Conservation (phyloP, 2,797 vertebrate species). For the Myoxocephalus aenaeus region DNA sequence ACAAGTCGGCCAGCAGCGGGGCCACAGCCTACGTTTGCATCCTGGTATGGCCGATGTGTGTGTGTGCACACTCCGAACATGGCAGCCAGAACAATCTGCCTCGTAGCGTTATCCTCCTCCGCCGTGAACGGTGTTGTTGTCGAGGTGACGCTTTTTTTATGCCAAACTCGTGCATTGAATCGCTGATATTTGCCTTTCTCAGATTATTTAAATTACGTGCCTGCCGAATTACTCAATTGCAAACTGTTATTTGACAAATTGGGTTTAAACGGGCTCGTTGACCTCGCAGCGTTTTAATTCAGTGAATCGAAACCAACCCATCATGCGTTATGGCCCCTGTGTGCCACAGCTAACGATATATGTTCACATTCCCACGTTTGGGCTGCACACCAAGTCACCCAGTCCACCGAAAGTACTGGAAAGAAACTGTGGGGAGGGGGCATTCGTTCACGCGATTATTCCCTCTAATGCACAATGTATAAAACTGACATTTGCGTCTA, state of each 20-base stretch:
- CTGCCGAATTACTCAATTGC: background rate
- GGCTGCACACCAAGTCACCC: constrained; percentile 10
- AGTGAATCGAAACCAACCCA: constrained; percentile 55
- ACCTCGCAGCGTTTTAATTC: constrained; percentile 8
- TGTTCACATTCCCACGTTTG: constrained; percentile 35
- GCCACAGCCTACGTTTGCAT: constrained; percentile 56
- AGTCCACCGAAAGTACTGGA: background rate
- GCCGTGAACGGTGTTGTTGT: background rate
- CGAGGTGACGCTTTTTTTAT: constrained; percentile 1
- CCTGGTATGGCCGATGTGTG: constrained; percentile 37
- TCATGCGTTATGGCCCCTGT: constrained; percentile 18
- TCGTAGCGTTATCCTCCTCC: background rate
- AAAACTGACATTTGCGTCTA: background rate
- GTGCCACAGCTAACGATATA: constrained; percentile 14
- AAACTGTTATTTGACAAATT: background rate
- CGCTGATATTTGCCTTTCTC: constrained; percentile 5
- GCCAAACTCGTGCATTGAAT: background rate
- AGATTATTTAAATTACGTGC: constrained; percentile 24
- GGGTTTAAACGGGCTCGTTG: background rate
- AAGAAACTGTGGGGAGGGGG: background rate
- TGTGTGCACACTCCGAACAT: constrained; percentile 50
- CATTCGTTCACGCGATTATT: background rate
- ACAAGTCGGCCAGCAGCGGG: constrained; percentile 64
- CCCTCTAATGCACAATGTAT: background rate
- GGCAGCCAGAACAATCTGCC: constrained; percentile 22